phyloP scores from a whole-genome alignment of 2,113 vertebrate species.

The Otocyon megalotis region DNA sequence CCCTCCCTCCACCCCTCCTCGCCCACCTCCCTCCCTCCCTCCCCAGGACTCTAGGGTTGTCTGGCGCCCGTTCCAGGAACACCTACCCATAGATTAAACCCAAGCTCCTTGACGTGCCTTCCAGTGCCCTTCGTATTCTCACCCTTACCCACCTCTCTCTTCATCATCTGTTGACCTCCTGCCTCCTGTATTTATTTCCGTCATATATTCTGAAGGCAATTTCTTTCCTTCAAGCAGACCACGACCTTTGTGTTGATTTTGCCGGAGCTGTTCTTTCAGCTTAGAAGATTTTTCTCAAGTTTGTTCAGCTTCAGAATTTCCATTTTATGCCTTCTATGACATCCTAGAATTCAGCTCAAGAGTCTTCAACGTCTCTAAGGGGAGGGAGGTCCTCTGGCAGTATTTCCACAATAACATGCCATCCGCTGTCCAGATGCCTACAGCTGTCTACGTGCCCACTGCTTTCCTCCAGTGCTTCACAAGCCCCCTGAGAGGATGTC shows the following conservation, averaged over 20 bases:
- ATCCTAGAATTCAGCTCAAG: not conserved
- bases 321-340: not conserved
- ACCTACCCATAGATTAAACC: not conserved
- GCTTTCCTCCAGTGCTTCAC: not conserved
- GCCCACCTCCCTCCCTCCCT: not conserved
- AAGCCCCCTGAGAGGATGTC: not conserved
- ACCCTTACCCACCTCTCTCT: not conserved
- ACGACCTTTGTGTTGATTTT: not conserved
- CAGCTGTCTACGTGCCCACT: not conserved
- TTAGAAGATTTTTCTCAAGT: not conserved
- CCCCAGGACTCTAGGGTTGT: not conserved
- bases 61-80: not conserved
- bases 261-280: not conserved
- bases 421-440: not conserved
- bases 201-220: not conserved
- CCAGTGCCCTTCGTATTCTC: not conserved
- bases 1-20: not conserved
- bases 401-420: not conserved
- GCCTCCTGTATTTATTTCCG: not conserved
- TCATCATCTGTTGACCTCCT: not conserved
- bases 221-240: not conserved
- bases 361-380: not conserved
- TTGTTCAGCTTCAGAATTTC: conserved; percentile 15
- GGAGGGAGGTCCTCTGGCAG: not conserved
- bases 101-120: not conserved